Evolutionary conservation across 2,888 invertebrate genomes (phyloP), one percentile per base, ranked within the genome.

Genomic region (Rotaria magnacalcarata): DNA sequence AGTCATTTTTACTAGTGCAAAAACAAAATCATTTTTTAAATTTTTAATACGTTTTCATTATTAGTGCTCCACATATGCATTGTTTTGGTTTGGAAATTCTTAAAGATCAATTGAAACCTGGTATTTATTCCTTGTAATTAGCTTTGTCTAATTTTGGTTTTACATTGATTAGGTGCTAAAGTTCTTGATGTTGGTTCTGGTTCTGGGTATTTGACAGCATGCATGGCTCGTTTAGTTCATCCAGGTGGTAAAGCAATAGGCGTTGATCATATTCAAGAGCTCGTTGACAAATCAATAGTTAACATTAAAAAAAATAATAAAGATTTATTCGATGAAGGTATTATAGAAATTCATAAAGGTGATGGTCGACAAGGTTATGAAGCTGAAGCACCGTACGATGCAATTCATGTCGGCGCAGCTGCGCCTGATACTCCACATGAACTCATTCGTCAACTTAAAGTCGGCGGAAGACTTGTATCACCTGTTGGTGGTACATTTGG

Each of bases 381-480:
- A 21, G 86, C 88, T 2, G 89, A 89, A 67, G 91, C 88, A 7
- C 91, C 91, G 0, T 91, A 89, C 88, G 90, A 91, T 89, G 91
- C 91, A 34, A 91, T 91, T 84, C 91, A 91, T 89, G 91, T 92
- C 41, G 91, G 91, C 7, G 91, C 91, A 80, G 91, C 91, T 24
- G 90, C 91, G 6, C 89, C 91, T 16, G 88, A 88, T 19, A 88
- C 92, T 84, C 92, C 92, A 47, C 89, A 91, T 87, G 90, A 43
- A 80, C 91, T 96, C 87, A 92, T 96, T 87, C 94, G 95, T 74
- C 97, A 97, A 91, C 92, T 97, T 89, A 96, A 95, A 90, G 94
- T 94, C 85, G 96, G 97, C n/a, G 99, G 99, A 10, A 93, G 98
- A 85, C 93, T 99, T 87, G 94, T 92, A 88, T 94, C 96, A 52